Evolutionary conservation across 2,797 vertebrate species (phyloP).

Genomic region (Manis pentadactyla): DNA sequence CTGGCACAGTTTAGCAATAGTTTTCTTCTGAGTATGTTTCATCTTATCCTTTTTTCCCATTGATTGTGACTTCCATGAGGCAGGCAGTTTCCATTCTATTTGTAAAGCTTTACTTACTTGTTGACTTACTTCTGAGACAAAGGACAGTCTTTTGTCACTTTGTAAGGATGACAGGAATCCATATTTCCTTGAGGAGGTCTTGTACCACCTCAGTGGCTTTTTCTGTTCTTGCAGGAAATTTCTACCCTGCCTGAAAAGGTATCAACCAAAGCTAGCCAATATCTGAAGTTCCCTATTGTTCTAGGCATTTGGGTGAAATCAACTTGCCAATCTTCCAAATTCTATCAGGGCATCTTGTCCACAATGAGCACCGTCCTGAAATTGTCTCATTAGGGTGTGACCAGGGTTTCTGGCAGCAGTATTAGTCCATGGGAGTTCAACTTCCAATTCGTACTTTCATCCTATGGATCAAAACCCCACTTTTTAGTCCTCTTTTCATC

Average conservation of each 20-base stretch:
- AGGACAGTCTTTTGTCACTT: not conserved
- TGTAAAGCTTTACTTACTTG: not conserved
- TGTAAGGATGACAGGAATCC: not conserved
- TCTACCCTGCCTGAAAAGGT: not conserved
- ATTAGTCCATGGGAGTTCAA: no score
- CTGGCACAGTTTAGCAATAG: not conserved
- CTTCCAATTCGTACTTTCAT: no score
- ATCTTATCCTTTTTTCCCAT: not conserved
- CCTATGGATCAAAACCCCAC: not conserved
- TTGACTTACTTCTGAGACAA: not conserved
- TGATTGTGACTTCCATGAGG: not conserved
- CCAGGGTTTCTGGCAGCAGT: no score
- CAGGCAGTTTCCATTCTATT: not conserved
- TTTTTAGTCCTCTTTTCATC: not conserved
- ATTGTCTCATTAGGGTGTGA: no score
- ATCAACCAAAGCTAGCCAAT: not conserved
- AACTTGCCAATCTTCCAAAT: not conserved
- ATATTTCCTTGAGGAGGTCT: not conserved
- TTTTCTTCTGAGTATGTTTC: not conserved
- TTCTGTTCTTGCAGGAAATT: not conserved
- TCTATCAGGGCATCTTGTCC: no score
- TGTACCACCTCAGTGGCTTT: not conserved
- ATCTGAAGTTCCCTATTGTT: not conserved
- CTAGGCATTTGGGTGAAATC: not conserved
- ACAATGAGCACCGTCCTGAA: no score